These are phyloP conservation scores for Mastomys natalensis DNA, from an alignment of 2,113 vertebrate species.

Conservation along the genomic window DNA sequence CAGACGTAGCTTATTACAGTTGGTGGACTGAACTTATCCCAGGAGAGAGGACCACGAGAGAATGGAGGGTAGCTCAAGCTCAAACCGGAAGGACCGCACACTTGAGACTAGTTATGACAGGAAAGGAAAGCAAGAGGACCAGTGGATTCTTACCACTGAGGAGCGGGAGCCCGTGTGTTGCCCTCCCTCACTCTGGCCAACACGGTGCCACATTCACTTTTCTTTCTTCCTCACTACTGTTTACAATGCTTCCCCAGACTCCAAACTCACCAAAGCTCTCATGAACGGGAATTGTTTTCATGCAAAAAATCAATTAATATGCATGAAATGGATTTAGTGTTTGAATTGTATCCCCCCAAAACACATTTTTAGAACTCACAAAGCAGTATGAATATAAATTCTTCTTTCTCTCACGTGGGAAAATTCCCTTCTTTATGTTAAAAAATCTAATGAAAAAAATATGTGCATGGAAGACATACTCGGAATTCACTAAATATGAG, in stretches of 20 bases:
- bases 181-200: neutral
- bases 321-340: constrained; percentile 77
- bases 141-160: neutral
- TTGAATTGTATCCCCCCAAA: constrained; percentile 74
- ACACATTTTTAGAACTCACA: constrained; percentile 72
- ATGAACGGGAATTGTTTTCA: constrained; percentile 75
- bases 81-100: neutral
- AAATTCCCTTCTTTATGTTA: constrained; percentile 13
- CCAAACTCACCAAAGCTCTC: constrained; percentile 68
- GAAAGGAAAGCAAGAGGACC: neutral
- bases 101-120: neutral
- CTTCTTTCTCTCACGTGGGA: constrained; percentile 52
- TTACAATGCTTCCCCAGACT: constrained; percentile 71
- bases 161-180: neutral
- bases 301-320: constrained; percentile 79
- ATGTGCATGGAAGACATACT: neutral
- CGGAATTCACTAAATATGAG: constrained; percentile 35
- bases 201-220: neutral
- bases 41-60: neutral
- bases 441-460: neutral
- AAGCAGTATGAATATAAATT: constrained; percentile 76
- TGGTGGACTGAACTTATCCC: neutral
- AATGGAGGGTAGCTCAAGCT: neutral
- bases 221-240: constrained; percentile 16
- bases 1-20: neutral